phyloP scores from a whole-genome alignment of 2,797 vertebrate species.

The Poeciliopsis paucimaculata region DNA sequence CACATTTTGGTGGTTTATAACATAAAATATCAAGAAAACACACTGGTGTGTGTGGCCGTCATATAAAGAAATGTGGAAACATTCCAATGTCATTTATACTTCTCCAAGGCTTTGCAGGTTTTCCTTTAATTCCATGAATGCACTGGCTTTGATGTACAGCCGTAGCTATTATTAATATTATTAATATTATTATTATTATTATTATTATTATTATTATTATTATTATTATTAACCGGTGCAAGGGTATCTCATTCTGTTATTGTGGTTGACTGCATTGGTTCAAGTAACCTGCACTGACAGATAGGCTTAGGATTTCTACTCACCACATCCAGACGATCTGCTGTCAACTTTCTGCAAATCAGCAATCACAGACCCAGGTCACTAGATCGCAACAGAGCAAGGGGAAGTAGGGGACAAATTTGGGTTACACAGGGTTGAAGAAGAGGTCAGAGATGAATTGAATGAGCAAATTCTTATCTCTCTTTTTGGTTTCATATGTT shows the following conservation, averaged over 20 bases:
- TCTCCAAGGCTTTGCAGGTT: not conserved
- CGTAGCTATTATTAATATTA: conserved; percentile 22
- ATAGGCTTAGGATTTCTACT: conserved; percentile 42
- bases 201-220: conserved; percentile 27
- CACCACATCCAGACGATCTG: conserved; percentile 29
- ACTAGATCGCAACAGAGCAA: conserved; percentile 7
- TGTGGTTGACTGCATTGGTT: conserved; percentile 18
- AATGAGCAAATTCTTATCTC: not conserved
- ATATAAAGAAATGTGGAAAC: not conserved
- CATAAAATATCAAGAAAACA: not conserved
- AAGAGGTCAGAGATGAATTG: not conserved
- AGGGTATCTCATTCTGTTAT: conserved; percentile 1
- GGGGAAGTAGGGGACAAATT: not conserved
- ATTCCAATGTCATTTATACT: not conserved
- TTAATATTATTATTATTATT: conserved; percentile 9
- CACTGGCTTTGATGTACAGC: not conserved
- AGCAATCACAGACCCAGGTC: conserved; percentile 4
- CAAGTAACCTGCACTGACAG: conserved; percentile 48
- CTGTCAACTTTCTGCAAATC: conserved; percentile 45
- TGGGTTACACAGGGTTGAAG: conserved; percentile 9
- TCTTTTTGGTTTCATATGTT: not conserved
- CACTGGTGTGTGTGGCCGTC: not conserved
- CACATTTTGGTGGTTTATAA: not conserved
- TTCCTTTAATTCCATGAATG: not conserved
- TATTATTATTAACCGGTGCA: conserved; percentile 12